These are phyloP conservation scores for Nemurella pictetii DNA, from an alignment of 2,888 invertebrate genomes.

Conservation along the genomic window DNA sequence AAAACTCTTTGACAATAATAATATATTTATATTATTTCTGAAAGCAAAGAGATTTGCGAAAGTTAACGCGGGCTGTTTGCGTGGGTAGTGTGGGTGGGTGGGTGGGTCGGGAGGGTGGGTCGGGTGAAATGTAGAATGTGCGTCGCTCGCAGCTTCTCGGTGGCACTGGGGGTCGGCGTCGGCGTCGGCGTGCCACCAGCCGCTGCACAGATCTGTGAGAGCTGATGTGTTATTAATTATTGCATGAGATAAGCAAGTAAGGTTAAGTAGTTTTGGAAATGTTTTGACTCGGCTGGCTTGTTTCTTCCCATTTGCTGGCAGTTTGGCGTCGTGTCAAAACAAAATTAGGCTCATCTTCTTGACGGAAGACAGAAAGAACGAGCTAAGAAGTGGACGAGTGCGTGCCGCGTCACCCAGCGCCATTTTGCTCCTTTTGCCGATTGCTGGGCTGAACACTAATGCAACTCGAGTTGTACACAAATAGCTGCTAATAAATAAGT, in stretches of 20 bases:
- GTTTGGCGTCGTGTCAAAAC: neutral
- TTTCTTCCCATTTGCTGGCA: neutral
- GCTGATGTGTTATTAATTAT: neutral
- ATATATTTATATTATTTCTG: neutral
- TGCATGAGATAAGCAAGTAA: neutral
- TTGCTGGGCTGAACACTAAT: neutral
- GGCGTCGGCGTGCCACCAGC: neutral
- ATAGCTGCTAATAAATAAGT: neutral
- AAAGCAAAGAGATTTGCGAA: neutral
- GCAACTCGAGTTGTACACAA: neutral
- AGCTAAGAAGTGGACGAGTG: neutral
- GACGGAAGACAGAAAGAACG: neutral
- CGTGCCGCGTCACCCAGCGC: too few relatives aligned
- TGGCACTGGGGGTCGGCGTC: too few relatives aligned
- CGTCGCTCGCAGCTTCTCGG: too few relatives aligned
- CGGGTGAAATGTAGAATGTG: too few relatives aligned
- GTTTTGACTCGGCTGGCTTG: slow-evolving; percentile 8
- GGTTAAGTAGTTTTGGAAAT: slow-evolving; percentile 3
- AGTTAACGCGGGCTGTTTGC: too few relatives aligned
- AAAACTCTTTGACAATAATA: neutral
- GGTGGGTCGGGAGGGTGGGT: too few relatives aligned
- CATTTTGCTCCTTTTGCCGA: neutral
- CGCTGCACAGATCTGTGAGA: neutral
- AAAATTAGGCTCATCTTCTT: neutral
- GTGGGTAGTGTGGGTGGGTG: too few relatives aligned